Conservation (phyloP, 2,113 vertebrate genomes). For the Hippoglossus stenolepis region DNA sequence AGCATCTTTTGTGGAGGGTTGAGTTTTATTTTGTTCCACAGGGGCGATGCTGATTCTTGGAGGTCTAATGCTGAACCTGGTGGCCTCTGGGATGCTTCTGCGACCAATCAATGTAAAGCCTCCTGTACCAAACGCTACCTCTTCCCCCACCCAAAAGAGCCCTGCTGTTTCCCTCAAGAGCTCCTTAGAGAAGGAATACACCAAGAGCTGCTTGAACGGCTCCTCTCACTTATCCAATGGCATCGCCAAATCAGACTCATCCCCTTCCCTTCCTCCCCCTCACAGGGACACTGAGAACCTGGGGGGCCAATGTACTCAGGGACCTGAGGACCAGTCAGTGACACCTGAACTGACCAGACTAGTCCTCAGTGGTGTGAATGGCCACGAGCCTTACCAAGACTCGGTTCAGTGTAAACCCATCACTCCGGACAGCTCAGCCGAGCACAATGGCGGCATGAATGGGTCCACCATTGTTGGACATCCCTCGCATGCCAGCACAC, state of each 20-base stretch:
- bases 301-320: slow-evolving; percentile 41
- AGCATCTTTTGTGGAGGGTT: neutral
- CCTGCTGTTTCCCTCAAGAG: slow-evolving; percentile 64
- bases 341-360: slow-evolving; percentile 58
- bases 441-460: slow-evolving; percentile 72
- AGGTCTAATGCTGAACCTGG: slow-evolving; percentile 90
- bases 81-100: slow-evolving; percentile 93
- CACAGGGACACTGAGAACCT: slow-evolving; percentile 53
- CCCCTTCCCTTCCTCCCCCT: slow-evolving; percentile 50
- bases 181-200: slow-evolving; percentile 72
- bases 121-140: slow-evolving; percentile 43
- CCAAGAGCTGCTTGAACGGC: slow-evolving; percentile 72
- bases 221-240: slow-evolving; percentile 76
- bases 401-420: slow-evolving; percentile 53
- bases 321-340: slow-evolving; percentile 43
- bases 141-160: slow-evolving; percentile 68
- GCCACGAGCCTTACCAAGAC: slow-evolving; percentile 48
- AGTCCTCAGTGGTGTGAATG: slow-evolving; percentile 55
- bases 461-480: slow-evolving; percentile 61
- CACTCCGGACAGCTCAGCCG: slow-evolving; percentile 49
- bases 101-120: slow-evolving; percentile 75
- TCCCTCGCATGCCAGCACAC: slow-evolving; percentile 45
- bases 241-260: slow-evolving; percentile 70
- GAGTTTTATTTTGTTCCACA: slow-evolving; percentile 60
- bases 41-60: slow-evolving; percentile 91